Evolutionary conservation across 2,113 vertebrate species (phyloP).

Genomic region (Micronycteris hirsuta): DNA sequence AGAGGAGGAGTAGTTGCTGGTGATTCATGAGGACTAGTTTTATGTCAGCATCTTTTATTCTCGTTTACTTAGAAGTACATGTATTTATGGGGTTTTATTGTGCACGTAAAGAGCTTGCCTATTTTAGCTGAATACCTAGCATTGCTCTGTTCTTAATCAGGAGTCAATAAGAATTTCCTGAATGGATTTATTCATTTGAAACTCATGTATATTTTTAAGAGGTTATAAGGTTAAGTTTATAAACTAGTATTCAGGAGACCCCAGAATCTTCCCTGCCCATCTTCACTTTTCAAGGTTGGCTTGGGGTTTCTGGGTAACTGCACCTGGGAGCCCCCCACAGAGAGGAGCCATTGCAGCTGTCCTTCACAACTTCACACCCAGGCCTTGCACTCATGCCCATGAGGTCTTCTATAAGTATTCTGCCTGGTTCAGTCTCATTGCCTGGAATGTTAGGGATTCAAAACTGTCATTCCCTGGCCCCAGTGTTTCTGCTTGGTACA

Average conservation of each 20-base stretch:
- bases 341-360: not conserved
- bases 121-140: not conserved
- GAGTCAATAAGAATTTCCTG: not conserved
- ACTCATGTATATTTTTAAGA: not conserved
- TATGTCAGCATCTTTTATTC: not conserved
- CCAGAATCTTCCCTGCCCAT: not conserved
- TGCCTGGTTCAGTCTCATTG: not conserved
- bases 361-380: too few species aligned
- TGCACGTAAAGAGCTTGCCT: not conserved
- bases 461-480: not conserved
- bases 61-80: not conserved
- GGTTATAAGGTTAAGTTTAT: not conserved
- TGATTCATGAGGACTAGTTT: not conserved
- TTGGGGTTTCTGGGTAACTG: not conserved
- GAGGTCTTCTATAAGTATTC: not conserved
- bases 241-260: not conserved
- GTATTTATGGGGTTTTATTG: not conserved
- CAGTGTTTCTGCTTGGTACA: not conserved
- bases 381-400: rapidly evolving
- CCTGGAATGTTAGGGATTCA: not conserved
- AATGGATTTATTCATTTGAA: not conserved
- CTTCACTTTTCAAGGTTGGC: not conserved
- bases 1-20: not conserved
- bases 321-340: not conserved
- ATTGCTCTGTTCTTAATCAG: not conserved